These are phyloP conservation scores for Oncorhynchus mykiss DNA, from an alignment of 2,113 vertebrate genomes.

Conservation along the genomic window DNA sequence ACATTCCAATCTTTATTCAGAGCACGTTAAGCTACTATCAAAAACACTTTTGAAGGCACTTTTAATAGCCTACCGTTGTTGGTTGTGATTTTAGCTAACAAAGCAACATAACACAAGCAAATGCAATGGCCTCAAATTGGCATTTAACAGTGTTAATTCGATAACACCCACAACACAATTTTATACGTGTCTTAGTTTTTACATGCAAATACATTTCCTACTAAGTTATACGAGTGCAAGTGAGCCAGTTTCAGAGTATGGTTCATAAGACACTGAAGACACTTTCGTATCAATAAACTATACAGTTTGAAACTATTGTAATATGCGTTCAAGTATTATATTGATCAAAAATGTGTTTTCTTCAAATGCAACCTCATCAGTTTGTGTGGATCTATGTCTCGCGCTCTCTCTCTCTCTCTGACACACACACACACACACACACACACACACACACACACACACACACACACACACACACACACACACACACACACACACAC, in stretches of 20 bases:
- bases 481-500: slow-evolving; percentile 5
- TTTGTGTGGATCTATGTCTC: slow-evolving; percentile 4
- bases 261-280: not conserved
- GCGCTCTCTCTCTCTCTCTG: not conserved
- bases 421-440: not conserved
- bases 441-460: not conserved
- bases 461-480: not conserved
- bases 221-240: not conserved
- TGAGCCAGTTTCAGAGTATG: not conserved
- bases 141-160: not conserved
- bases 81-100: not conserved
- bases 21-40: no score
- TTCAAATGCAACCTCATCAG: not conserved
- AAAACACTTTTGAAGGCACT: no score
- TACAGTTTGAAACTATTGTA: not conserved
- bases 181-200: not conserved
- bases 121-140: not conserved
- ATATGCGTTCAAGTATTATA: no score
- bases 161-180: not conserved
- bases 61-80: no score
- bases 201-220: not conserved
- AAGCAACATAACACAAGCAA: not conserved
- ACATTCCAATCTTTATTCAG: no score
- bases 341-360: not conserved
- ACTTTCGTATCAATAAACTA: not conserved